Evolutionary conservation across 2,888 invertebrate genomes (phyloP), one percentile per base, ranked within the genome.

Genomic region (Carcina quercana): DNA sequence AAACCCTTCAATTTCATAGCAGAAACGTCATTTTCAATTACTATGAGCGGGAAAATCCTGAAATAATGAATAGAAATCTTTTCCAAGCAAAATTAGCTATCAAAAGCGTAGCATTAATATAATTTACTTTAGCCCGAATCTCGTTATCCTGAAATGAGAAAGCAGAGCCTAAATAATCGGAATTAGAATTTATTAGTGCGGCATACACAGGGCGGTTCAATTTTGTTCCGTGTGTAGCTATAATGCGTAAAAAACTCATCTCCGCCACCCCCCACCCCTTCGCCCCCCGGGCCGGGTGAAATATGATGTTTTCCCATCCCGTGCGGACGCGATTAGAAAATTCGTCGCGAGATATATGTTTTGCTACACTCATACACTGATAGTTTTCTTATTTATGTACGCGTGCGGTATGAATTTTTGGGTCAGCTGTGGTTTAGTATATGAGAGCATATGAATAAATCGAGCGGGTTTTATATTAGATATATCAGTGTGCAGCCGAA

Each of bases 161-260:
- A 30, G 42, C 48, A 54, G 59, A 56, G n/a, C 59, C 64, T 61
- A 62, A 66, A 71, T 74, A 72, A 74, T 74, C 69, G 67, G 69
- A 72, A 76, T 73, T 72, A 71, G 66, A 73, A 75, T 75, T 76
- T 76, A 75, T 76, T 73, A 74, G 64, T 58, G 50, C 51, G 54
- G 48, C 60, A n/a, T n/a, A n/a, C n/a, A 59, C 60, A 64, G 68
- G 73, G 70, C 45, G 42, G 71, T 67, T 63, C 68, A 70, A 70
- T 72, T 67, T 47, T 24, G 24, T 34, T 63, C 72, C 69, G 73
- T 72, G 72, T 74, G 72, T 74, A 70, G 75, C 73, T 75, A 74
- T 80, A 79, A 82, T 79, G 82, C 80, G 82, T 80, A 82, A 80
- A 80, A 82, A 82, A 78, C 82, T 79, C 82, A 80, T 80, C 79